Conservation (phyloP, 1,140 invertebrate genomes). For the Paraescarpia echinospica region DNA sequence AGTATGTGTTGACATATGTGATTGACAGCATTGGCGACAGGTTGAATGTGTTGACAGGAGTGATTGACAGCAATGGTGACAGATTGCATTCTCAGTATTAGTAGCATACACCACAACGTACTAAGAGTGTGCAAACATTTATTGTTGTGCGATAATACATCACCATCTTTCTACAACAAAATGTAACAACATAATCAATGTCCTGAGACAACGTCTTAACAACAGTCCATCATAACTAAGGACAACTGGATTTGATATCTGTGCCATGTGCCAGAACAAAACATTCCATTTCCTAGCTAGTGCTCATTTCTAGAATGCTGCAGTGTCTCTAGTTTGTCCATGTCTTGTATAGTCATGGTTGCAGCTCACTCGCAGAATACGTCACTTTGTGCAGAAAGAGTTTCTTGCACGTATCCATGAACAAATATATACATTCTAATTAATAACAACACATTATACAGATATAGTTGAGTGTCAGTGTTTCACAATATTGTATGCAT, state of each 20-base stretch:
- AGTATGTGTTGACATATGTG: too few species aligned
- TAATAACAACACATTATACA: not conserved
- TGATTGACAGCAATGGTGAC: too few species aligned
- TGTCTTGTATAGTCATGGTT: not conserved
- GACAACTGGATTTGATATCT: not conserved
- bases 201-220: not conserved
- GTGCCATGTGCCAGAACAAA: not conserved
- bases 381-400: not conserved
- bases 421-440: not conserved
- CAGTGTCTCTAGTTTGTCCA: not conserved
- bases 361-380: not conserved
- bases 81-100: too few species aligned
- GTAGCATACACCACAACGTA: not conserved
- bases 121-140: not conserved
- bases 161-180: not conserved
- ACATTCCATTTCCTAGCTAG: not conserved
- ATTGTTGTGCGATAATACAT: not conserved
- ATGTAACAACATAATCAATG: not conserved
- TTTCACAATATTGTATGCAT: not conserved
- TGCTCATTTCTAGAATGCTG: not conserved
- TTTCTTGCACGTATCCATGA: not conserved
- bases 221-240: not conserved
- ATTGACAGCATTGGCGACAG: too few species aligned
- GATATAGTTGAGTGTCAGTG: not conserved
- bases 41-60: too few species aligned